A percentile compares a stretch with the other conserved stretches of the same genome.
These are phyloP conservation scores for Coendou prehensilis DNA, from an alignment of 2,797 vertebrate genomes.

Conservation along the genomic window DNA sequence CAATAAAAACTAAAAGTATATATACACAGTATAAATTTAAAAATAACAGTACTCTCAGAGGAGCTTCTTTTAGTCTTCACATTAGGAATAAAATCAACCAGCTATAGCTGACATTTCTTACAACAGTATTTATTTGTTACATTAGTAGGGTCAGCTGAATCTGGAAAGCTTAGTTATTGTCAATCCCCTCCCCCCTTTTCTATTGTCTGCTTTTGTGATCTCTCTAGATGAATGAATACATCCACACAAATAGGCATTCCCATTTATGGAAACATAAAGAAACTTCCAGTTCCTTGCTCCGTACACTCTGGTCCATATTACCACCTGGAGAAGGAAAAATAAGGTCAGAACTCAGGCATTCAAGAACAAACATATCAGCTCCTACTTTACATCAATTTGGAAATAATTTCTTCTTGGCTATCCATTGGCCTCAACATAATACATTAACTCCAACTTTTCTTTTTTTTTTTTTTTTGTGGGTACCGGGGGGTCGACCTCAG, in stretches of 20 bases:
- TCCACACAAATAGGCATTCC: not conserved
- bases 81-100: not conserved
- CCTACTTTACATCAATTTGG: not conserved
- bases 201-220: not conserved
- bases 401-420: not conserved
- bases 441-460: not conserved
- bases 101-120: not conserved
- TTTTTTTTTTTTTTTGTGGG: too few species aligned
- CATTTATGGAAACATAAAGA: not conserved
- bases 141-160: not conserved
- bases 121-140: not conserved
- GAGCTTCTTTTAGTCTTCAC: not conserved
- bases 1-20: not conserved
- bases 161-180: not conserved
- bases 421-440: not conserved
- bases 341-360: not conserved
- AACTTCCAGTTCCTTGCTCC: not conserved
- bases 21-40: not conserved
- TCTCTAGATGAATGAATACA: not conserved
- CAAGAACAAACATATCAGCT: not conserved
- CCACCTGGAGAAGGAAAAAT: not conserved
- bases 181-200: not conserved
- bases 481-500: too few species aligned
- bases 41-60: not conserved
- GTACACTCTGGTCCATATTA: not conserved